Evolutionary conservation across 2,888 invertebrate genomes (phyloP).

Genomic region (Drosophila atripex): DNA sequence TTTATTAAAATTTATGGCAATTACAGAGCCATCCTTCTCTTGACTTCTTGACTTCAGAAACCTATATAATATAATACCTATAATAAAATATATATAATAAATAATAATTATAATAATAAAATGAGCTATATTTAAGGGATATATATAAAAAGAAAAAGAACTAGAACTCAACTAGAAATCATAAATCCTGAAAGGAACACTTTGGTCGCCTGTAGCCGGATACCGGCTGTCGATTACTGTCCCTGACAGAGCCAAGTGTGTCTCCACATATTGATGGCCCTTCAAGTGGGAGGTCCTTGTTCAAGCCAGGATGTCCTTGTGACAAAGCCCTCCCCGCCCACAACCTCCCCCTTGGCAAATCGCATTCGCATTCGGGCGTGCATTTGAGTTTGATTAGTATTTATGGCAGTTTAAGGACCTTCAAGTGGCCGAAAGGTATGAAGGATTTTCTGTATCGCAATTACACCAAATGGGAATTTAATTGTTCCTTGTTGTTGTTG

Average conservation of each 20-base stretch:
- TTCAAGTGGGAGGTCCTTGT: background rate
- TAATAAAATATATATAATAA: too few species aligned
- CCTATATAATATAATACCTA: too few species aligned
- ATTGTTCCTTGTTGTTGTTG: constrained; percentile 24
- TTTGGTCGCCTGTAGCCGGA: background rate
- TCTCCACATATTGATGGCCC: constrained; percentile 14
- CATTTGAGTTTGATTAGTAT: constrained; percentile 83
- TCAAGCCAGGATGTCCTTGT: constrained; percentile 3
- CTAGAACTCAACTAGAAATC: background rate
- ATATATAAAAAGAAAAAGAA: background rate
- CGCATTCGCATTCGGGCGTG: constrained; percentile 48
- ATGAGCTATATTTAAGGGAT: background rate
- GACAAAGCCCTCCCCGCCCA: background rate
- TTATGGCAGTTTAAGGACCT: constrained; percentile 79
- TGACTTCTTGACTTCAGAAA: too few species aligned
- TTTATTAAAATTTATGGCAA: too few species aligned
- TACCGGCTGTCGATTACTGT: constrained; percentile 30
- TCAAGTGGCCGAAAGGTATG: constrained; percentile 45
- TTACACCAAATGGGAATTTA: constrained; percentile 39
- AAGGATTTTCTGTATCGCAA: constrained; percentile 16
- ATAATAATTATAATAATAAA: too few species aligned
- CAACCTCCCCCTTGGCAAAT: background rate
- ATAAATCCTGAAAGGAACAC: constrained; percentile 4
- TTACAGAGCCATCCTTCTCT: too few species aligned
- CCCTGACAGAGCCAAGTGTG: constrained; percentile 38